These are phyloP conservation scores for Gonocerus acuteangulatus DNA, from an alignment of 2,888 invertebrate genomes.

Conservation along the genomic window DNA sequence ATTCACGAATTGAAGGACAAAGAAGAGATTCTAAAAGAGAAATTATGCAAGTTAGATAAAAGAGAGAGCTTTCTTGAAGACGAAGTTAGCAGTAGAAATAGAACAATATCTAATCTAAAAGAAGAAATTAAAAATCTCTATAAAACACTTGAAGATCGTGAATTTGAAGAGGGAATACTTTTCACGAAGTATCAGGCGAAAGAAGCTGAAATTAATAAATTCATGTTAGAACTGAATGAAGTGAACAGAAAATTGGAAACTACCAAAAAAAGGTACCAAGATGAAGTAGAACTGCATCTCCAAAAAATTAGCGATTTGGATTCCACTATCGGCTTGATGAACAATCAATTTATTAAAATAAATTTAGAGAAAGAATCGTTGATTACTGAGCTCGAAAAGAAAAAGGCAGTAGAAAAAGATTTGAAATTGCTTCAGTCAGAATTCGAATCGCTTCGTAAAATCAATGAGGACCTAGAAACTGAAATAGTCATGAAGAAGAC, in stretches of 20 bases:
- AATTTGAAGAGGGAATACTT: slow-evolving; percentile 15
- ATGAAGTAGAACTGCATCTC: slow-evolving; percentile 4
- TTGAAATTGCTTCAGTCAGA: slow-evolving; percentile 5
- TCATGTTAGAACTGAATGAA: neutral
- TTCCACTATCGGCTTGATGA: slow-evolving; percentile 11
- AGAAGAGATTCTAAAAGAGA: neutral
- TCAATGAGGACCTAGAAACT: neutral
- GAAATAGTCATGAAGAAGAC: slow-evolving; percentile 2
- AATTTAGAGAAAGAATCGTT: slow-evolving; percentile 9
- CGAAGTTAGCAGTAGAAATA: neutral
- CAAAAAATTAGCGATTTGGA: slow-evolving; percentile 13
- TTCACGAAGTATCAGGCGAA: slow-evolving; percentile 10
- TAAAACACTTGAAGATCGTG: slow-evolving; percentile 5
- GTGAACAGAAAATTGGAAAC: neutral
- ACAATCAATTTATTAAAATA: slow-evolving; percentile 13
- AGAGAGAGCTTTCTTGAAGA: neutral
- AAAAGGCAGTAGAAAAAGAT: neutral
- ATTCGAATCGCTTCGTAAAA: neutral
- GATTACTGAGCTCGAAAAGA: neutral
- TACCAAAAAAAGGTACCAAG: neutral
- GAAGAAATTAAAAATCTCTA: neutral
- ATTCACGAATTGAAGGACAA: neutral
- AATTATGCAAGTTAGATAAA: neutral
- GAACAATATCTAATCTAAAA: neutral
- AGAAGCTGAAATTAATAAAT: slow-evolving; percentile 4